A percentile compares a stretch with the other conserved stretches of the same genome.
Evolutionary conservation across 2,797 vertebrate genomes (phyloP).

Genomic region (Dromococcyx pavoninus): DNA sequence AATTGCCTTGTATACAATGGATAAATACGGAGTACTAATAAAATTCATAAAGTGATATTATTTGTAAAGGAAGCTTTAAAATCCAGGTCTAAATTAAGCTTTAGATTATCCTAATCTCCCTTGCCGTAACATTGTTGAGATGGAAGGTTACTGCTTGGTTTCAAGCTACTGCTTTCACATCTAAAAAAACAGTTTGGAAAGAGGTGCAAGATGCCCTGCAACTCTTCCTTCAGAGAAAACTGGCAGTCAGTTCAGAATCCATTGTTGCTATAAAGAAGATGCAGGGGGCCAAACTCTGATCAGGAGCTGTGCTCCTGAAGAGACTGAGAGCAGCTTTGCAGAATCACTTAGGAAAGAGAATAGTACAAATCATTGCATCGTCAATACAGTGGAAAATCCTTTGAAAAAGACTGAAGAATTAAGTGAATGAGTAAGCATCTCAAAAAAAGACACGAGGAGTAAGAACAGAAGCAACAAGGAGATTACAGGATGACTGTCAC

Average conservation of each 20-base stretch:
- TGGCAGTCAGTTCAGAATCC: background rate
- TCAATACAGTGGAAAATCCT: background rate
- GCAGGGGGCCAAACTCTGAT: background rate
- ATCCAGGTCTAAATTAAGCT: background rate
- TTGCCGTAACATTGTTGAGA: background rate
- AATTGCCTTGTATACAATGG: background rate
- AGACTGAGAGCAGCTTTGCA: background rate
- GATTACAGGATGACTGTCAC: background rate
- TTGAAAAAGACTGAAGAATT: background rate
- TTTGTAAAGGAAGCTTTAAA: background rate
- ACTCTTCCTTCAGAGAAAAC: background rate
- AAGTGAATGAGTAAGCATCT: background rate
- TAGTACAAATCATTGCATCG: background rate
- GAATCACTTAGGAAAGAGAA: background rate
- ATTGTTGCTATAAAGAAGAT: background rate
- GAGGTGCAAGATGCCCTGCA: background rate
- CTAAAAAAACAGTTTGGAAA: background rate
- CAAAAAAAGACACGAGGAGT: background rate
- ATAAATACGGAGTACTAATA: background rate
- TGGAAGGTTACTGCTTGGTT: background rate
- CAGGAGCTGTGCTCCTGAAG: background rate
- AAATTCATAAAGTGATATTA: background rate
- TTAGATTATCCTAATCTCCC: background rate
- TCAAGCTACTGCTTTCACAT: background rate
- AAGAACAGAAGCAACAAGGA: background rate